Evolutionary conservation across 2,113 vertebrate genomes (phyloP).

Genomic region (Saiga tatarica): DNA sequence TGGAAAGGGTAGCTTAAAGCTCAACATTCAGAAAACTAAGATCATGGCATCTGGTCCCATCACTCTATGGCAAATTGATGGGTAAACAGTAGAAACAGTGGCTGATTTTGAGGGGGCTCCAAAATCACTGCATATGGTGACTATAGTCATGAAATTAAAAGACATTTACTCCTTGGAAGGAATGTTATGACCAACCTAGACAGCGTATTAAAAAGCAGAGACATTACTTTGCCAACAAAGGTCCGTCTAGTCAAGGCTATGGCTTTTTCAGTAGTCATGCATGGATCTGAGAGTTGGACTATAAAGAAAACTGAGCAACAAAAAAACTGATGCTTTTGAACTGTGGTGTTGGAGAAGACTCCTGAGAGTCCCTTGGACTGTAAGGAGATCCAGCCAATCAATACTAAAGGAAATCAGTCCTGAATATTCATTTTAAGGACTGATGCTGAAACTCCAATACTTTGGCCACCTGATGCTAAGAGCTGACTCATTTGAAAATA

Average conservation of each 20-base stretch:
- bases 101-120: not conserved
- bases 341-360: not conserved
- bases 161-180: not conserved
- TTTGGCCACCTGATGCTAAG: not conserved
- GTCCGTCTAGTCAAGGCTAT: not conserved
- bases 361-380: not conserved
- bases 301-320: not conserved
- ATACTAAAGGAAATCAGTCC: not conserved
- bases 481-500: not conserved
- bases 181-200: not conserved
- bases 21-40: not conserved
- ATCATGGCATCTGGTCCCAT: not conserved
- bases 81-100: not conserved
- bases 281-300: not conserved
- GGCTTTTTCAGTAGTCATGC: not conserved
- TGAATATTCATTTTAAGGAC: not conserved
- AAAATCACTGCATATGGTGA: not conserved
- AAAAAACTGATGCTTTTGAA: not conserved
- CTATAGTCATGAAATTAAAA: not conserved
- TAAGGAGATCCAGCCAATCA: not conserved
- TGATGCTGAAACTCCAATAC: not conserved
- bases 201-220: not conserved
- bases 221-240: not conserved
- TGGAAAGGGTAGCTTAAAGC: not conserved
- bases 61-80: not conserved